Evolutionary conservation across 2,797 vertebrate species (phyloP).

Genomic region (Chelmon rostratus): DNA sequence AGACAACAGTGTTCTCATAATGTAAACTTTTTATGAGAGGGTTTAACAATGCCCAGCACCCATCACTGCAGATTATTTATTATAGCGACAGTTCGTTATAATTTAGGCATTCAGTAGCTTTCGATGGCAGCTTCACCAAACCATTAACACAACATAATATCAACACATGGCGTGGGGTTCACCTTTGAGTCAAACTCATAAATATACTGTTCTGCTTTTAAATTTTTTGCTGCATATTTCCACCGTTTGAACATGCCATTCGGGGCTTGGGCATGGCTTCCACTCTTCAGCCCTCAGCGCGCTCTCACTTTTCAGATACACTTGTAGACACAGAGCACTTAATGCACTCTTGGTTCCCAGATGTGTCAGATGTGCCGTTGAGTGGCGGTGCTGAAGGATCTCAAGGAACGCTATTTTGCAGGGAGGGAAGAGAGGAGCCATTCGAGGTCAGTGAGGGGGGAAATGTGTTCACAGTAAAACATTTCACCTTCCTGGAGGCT

Average conservation of each 20-base stretch:
- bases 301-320: conserved; percentile 52
- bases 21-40: neutral
- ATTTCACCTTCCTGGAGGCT: conserved; percentile 75
- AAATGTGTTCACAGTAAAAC: conserved; percentile 78
- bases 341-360: conserved; percentile 63
- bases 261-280: conserved; percentile 50
- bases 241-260: conserved; percentile 51
- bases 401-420: conserved; percentile 78
- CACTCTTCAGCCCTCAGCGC: conserved; percentile 46
- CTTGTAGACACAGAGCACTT: conserved; percentile 66
- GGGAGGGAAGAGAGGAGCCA: conserved; percentile 73
- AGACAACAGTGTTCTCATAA: neutral
- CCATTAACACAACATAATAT: conserved; percentile 30
- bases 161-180: neutral
- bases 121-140: conserved; percentile 18
- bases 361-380: conserved; percentile 73
- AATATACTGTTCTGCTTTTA: conserved; percentile 25
- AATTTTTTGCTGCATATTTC: conserved; percentile 51
- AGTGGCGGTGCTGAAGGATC: conserved; percentile 78
- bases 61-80: conserved; percentile 13
- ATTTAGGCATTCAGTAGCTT: conserved; percentile 15
- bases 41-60: neutral
- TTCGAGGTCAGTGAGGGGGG: conserved; percentile 73
- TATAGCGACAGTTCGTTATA: neutral
- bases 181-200: conserved; percentile 18